phyloP scores from a whole-genome alignment of 2,113 vertebrate genomes.

The Phalacrocorax carbo region DNA sequence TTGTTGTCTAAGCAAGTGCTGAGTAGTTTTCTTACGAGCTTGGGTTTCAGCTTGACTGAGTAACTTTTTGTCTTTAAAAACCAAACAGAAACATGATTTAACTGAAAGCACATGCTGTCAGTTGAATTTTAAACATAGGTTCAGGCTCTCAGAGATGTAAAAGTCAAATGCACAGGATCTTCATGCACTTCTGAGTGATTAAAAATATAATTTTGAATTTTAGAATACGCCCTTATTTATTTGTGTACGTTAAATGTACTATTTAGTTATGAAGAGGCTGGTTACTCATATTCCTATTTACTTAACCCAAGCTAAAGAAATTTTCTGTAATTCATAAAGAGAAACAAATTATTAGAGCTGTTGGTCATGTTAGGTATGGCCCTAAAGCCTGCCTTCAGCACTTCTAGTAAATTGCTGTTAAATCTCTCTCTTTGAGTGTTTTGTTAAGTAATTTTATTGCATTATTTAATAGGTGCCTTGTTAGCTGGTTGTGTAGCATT shows the following conservation, averaged over 20 bases:
- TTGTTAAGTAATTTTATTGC: background rate
- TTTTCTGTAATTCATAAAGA: background rate
- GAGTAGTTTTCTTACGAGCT: background rate
- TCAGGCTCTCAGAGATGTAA: background rate
- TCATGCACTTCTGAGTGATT: background rate
- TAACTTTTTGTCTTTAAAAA: background rate
- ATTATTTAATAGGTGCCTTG: no score
- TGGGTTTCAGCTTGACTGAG: background rate
- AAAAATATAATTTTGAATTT: background rate
- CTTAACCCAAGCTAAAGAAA: background rate
- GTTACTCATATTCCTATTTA: background rate
- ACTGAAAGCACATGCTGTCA: background rate
- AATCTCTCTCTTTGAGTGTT: fast-evolving
- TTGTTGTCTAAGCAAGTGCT: background rate
- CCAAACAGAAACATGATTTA: background rate
- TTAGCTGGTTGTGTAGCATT: background rate
- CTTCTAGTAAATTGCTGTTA: background rate
- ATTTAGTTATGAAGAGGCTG: background rate
- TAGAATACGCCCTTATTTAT: background rate
- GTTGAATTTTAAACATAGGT: background rate
- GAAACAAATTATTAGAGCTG: background rate
- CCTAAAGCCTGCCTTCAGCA: background rate
- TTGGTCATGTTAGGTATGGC: background rate
- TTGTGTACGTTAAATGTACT: background rate
- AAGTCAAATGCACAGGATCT: background rate